Evolutionary conservation across 2,888 invertebrate genomes (phyloP).

Genomic region (Pyrrhosoma nymphula): DNA sequence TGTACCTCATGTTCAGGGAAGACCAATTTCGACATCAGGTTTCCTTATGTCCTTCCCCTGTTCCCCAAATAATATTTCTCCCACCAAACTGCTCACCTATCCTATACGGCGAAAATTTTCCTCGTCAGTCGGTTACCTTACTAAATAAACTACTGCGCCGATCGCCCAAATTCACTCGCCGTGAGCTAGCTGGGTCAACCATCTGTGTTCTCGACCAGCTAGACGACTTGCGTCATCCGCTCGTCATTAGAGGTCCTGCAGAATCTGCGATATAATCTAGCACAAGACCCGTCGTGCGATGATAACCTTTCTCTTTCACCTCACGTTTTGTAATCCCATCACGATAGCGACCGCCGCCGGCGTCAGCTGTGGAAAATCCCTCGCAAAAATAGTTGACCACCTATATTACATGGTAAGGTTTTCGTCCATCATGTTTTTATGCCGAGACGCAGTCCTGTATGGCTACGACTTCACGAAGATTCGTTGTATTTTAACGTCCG

Average conservation of each 20-base stretch:
- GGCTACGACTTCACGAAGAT: no score
- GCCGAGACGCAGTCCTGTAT: background rate
- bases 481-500: no score
- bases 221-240: background rate
- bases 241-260: background rate
- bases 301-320: background rate
- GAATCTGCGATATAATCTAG: background rate
- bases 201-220: background rate
- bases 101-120: no score
- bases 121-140: no score
- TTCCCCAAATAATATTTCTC: no score
- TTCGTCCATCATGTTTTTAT: background rate
- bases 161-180: background rate
- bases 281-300: background rate
- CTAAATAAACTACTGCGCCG: no score
- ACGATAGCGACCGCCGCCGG: background rate
- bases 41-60: no score
- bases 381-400: background rate
- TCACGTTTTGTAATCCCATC: slow-evolving; percentile 9
- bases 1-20: no score
- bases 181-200: background rate
- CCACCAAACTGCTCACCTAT: no score
- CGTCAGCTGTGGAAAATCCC: background rate
- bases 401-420: background rate
- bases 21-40: no score